A percentile compares a stretch with the other conserved stretches of the same genome.
Evolutionary conservation across 1,140 invertebrate species (phyloP).

Genomic region (Drosophila littoralis): DNA sequence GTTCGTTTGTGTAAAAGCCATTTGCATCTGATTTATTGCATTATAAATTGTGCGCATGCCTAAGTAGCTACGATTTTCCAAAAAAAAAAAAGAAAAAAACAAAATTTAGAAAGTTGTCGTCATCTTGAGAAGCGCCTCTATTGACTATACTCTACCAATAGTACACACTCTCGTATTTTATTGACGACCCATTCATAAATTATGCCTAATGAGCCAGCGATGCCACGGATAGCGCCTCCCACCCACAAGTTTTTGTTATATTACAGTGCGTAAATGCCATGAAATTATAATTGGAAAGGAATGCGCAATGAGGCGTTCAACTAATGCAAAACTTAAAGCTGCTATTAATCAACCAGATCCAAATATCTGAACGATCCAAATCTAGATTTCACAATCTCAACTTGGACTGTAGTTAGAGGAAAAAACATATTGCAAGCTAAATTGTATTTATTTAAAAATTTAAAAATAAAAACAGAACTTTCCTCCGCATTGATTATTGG

Average conservation of each 20-base stretch:
- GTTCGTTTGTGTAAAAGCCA: slow-evolving; percentile 66
- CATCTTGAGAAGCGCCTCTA: slow-evolving; percentile 29
- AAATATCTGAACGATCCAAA: not conserved
- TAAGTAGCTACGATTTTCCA: slow-evolving; percentile 75
- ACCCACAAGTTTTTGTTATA: slow-evolving; percentile 26
- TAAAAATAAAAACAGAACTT: too few species aligned
- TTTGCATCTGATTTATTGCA: slow-evolving; percentile 78
- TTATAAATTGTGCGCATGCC: slow-evolving; percentile 82
- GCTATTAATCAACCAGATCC: slow-evolving; percentile 13
- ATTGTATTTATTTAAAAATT: too few species aligned
- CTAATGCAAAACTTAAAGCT: slow-evolving; percentile 56
- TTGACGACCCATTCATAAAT: slow-evolving; percentile 70
- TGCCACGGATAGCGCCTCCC: slow-evolving; percentile 30
- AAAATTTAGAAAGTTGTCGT: slow-evolving; percentile 75
- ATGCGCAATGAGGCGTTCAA: slow-evolving; percentile 71
- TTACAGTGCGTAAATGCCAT: slow-evolving; percentile 39
- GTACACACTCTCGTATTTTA: slow-evolving; percentile 63
- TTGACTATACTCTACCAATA: slow-evolving; percentile 14
- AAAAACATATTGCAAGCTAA: too few species aligned
- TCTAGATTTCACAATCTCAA: not conserved
- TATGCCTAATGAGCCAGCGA: slow-evolving; percentile 74
- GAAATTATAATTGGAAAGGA: slow-evolving; percentile 77
- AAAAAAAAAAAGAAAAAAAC: too few species aligned
- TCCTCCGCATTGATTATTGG: too few species aligned
- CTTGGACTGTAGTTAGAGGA: not conserved